Evolutionary conservation across 2,113 vertebrate genomes (phyloP).

Genomic region (Fukomys damarensis): DNA sequence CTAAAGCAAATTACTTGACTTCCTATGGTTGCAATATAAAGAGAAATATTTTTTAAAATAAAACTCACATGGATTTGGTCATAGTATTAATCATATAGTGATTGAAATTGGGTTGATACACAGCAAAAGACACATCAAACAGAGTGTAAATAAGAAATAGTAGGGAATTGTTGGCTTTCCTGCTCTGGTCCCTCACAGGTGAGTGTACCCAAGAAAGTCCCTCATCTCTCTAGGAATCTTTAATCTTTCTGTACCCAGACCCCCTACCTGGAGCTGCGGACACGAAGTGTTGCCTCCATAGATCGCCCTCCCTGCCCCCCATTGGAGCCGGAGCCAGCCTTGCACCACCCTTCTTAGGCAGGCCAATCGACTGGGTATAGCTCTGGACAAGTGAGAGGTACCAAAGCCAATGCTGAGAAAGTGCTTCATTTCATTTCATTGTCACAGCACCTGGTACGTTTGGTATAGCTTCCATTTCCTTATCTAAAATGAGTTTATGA

Average conservation of each 20-base stretch:
- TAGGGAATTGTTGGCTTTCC: not conserved
- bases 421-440: not conserved
- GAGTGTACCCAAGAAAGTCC: not conserved
- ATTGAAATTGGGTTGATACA: not conserved
- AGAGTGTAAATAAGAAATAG: not conserved
- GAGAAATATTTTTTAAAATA: not conserved
- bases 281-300: not conserved
- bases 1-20: not conserved
- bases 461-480: conserved; percentile 18
- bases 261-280: not conserved
- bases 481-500: conserved; percentile 19
- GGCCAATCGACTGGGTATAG: not conserved
- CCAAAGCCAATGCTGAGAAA: not conserved
- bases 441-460: not conserved
- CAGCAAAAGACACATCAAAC: not conserved
- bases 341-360: not conserved
- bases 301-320: too few species aligned
- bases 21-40: not conserved
- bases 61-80: not conserved
- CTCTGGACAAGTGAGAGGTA: not conserved
- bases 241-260: not conserved
- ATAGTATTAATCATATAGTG: not conserved
- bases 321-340: not conserved
- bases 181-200: not conserved
- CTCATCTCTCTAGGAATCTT: not conserved